Evolutionary conservation across 2,797 vertebrate genomes (phyloP).

Genomic region (Anguilla megastoma): DNA sequence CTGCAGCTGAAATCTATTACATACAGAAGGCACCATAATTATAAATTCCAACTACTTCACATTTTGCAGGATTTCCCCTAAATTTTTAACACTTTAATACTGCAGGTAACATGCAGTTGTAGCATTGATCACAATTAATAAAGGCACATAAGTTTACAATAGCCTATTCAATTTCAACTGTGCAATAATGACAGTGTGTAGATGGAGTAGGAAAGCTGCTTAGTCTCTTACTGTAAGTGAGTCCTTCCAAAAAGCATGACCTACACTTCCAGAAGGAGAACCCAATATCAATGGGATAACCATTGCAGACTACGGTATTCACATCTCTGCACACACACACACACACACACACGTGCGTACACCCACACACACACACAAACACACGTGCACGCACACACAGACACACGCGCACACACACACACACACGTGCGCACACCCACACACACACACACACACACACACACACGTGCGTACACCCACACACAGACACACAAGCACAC

Average conservation of each 20-base stretch:
- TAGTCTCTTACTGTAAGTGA: constrained; percentile 79
- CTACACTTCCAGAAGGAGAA: constrained; percentile 61
- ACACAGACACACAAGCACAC: constrained; percentile 28
- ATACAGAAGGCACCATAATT: not conserved
- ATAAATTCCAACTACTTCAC: not conserved
- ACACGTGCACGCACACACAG: constrained; percentile 17
- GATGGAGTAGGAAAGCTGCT: constrained; percentile 77
- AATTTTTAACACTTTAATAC: not conserved
- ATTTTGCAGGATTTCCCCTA: not conserved
- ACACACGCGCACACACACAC: constrained; percentile 43
- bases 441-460: constrained; percentile 25
- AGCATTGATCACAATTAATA: not conserved
- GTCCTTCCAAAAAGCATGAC: constrained; percentile 80
- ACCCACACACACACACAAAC: constrained; percentile 36
- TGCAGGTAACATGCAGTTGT: not conserved
- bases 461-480: constrained; percentile 18
- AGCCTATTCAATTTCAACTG: no score
- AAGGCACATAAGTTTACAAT: no score
- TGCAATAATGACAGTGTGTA: constrained; percentile 69
- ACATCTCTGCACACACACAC: constrained; percentile 69
- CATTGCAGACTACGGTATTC: constrained; percentile 69
- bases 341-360: constrained; percentile 34
- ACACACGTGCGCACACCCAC: constrained; percentile 30
- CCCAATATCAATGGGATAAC: constrained; percentile 67
- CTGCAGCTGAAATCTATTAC: not conserved